Percentiles rank a stretch among this genome's conserved stretches.
Conservation (phyloP, 2,797 vertebrate species). For the Danio jaintianensis region DNA sequence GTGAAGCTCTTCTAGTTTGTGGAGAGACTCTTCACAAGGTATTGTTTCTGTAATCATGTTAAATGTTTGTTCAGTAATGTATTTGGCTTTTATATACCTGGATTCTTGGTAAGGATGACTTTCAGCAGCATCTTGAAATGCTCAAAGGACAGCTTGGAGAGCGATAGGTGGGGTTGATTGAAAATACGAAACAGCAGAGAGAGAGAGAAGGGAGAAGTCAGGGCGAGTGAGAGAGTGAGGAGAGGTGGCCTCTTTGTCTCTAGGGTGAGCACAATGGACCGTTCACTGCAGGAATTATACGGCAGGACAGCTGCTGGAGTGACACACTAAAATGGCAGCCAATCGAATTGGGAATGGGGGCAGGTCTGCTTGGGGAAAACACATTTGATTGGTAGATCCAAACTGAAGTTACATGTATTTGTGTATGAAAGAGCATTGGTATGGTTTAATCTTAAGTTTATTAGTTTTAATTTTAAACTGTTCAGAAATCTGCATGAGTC, state of each 20-base stretch:
- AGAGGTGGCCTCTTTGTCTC: conserved; percentile 66
- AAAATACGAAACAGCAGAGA: conserved; percentile 32
- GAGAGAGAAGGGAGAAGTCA: conserved; percentile 19
- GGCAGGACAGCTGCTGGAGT: conserved; percentile 68
- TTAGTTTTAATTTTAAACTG: no score
- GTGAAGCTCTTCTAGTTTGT: conserved; percentile 38
- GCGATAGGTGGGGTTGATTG: conserved; percentile 41
- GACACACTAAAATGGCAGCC: conserved; percentile 64
- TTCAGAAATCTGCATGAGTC: no score
- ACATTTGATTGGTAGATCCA: conserved; percentile 31
- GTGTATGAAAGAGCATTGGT: background rate
- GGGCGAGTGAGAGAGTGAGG: background rate
- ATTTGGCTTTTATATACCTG: background rate
- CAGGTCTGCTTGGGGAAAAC: conserved; percentile 21
- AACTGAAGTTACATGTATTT: conserved; percentile 3
- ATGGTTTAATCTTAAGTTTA: background rate
- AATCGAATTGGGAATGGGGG: conserved; percentile 58
- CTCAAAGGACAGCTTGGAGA: conserved; percentile 29
- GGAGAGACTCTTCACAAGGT: conserved; percentile 29
- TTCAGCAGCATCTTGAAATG: conserved; percentile 8
- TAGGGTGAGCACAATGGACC: conserved; percentile 73
- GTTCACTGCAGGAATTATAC: conserved; percentile 69
- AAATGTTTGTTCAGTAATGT: conserved; percentile 20
- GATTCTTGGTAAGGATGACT: conserved; percentile 12
- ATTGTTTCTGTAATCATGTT: conserved; percentile 37